Percentiles rank a stretch among this genome's conserved stretches.
Evolutionary conservation across 2,888 invertebrate genomes (phyloP).

Genomic region (Eilema griseolum): DNA sequence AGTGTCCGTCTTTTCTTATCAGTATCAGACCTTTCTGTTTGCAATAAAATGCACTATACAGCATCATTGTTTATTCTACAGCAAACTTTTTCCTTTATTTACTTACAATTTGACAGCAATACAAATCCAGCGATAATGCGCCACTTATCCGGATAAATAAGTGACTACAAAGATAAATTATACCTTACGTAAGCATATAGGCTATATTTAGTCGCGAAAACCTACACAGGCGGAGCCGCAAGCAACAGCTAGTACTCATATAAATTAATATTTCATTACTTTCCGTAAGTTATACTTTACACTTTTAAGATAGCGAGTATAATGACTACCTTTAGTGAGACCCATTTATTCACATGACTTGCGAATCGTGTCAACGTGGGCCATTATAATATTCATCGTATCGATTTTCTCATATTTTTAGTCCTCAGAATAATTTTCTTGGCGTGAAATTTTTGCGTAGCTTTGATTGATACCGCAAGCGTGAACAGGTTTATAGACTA

Average conservation of each 20-base stretch:
- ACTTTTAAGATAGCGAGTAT: conserved; percentile 41
- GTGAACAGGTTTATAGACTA: not conserved
- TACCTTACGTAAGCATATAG: too few species aligned
- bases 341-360: conserved; percentile 52
- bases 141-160: too few species aligned
- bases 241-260: not conserved
- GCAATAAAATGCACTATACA: too few species aligned
- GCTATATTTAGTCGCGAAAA: too few species aligned
- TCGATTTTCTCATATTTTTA: conserved; percentile 38
- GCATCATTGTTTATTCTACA: too few species aligned
- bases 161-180: too few species aligned
- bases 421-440: not conserved
- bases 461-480: not conserved
- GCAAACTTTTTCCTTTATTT: too few species aligned
- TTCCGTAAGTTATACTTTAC: conserved; percentile 26
- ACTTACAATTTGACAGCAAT: too few species aligned
- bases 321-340: conserved; percentile 43
- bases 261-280: conserved; percentile 5
- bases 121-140: too few species aligned
- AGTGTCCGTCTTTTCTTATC: too few species aligned
- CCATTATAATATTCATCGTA: conserved; percentile 42
- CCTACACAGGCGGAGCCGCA: too few species aligned
- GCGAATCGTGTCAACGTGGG: conserved; percentile 42
- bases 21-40: too few species aligned
- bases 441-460: not conserved